Base-by-base conservation (phyloP, 1,140 invertebrate genomes). In the Solenopsis invicta region DNA sequence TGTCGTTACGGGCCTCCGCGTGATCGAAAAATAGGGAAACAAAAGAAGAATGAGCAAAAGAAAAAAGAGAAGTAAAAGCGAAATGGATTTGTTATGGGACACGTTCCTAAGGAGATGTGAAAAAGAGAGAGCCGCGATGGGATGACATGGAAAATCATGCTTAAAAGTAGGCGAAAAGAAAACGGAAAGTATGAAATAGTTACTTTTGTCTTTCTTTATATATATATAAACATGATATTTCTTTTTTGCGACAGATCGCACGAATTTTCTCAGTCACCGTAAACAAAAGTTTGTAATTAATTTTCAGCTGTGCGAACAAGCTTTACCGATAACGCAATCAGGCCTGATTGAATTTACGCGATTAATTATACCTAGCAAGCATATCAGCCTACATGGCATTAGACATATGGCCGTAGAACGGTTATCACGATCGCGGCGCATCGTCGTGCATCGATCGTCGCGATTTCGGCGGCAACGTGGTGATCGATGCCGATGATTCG, bases 271-370 rank as follows among this genome's bases (percentile, higher is more conserved):
- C 34, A 9, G 3, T 48, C 54, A 41, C 45, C 10, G 16, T 24
- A 54, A 80, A n/a, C n/a, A 41, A 80, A 81, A 72, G n/a, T n/a
- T 37, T 18, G 5, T 41, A 10, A 54, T 18, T 21, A 24, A 59
- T 29, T 48, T 72, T 41, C 37, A 18, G 8, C 9, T 4, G 9
- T 41, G 45, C 41, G 16, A 48, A n/a, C 12, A 37, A 82, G 10
- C 18, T 13, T 82, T 72, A 61, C 18, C n/a, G 24, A 54, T 29
- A 45, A 13, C 41, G 41, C 72, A 41, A 56, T 54, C 69, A 50
- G 52, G 21, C 54, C 34, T 24, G 34, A 62, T 82, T 89, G 72
- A 90, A 90, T 87, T 67, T 90, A 90, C 77, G 72, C 85, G 71
- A 90, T 87, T 84, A 69, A 69, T 69, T 50, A 69, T 16, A 69